Conservation (phyloP, 2,113 vertebrate genomes). For the Mellivora capensis region DNA sequence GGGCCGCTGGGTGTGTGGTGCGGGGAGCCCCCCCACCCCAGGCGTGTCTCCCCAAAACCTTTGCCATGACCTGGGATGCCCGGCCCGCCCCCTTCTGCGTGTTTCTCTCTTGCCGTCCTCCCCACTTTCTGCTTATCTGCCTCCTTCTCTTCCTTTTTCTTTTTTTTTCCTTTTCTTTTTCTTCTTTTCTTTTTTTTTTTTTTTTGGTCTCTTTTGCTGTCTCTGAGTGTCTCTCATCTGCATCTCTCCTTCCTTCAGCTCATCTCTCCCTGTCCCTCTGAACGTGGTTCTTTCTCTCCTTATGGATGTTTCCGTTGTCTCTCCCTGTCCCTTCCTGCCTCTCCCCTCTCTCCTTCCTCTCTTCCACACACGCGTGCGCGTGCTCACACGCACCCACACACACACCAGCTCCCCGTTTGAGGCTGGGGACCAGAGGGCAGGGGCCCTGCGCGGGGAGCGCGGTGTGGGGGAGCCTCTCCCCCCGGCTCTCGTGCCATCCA, state of each 20-base stretch:
- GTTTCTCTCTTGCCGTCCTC: no score
- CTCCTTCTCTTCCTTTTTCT: neutral
- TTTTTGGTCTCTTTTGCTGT: neutral
- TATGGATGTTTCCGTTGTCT: neutral
- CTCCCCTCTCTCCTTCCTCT: neutral
- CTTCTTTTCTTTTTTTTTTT: neutral
- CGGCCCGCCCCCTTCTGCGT: neutral
- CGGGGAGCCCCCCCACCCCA: no score
- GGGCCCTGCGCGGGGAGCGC: accelerated
- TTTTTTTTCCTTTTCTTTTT: neutral
- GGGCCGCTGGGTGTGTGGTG: neutral
- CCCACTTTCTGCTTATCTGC: neutral
- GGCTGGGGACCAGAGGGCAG: neutral
- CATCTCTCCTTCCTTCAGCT: neutral
- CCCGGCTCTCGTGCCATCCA: accelerated
- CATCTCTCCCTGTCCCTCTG: neutral
- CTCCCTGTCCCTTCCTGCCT: neutral
- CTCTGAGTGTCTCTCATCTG: neutral
- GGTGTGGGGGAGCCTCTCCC: no score
- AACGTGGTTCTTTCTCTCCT: neutral
- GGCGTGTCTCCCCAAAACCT: accelerated
- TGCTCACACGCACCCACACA: neutral
- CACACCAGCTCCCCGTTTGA: neutral
- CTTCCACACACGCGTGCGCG: neutral
- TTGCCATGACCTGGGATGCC: accelerated